Base-by-base conservation (phyloP, 1,140 invertebrate genomes). In the Meloidogyne hapla region DNA sequence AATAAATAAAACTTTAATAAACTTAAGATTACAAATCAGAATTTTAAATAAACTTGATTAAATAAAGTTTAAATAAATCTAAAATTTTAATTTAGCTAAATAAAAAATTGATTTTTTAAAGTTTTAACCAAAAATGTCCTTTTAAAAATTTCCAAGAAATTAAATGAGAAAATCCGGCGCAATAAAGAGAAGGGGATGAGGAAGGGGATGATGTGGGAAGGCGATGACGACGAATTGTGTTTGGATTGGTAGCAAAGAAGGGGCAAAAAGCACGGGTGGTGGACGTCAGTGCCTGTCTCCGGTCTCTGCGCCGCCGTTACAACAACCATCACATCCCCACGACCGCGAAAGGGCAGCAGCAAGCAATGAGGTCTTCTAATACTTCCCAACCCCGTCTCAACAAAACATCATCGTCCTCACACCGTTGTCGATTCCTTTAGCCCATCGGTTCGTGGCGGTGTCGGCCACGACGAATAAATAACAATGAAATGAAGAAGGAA, bases 221-320 rank as follows among this genome's bases (percentile, higher is more conserved):
- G 48, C 48, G 48, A 56, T 56, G 48, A 56, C 48, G 48, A 56
- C n/a, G 48, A 56, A 56, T 56, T 56, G n/a, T 56, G 48, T 56
- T 56, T 18, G 12, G 48, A 56, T 56, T 56, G 48, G 48, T n/a
- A 56, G 18, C 8, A 56, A 56, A n/a, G 18, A 8, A 18, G 12
- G 4, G n/a, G 48, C 48, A 56, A 5, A 45, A 45, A 56, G 48
- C 18, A 56, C 48, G 48, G 48, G 48, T 56, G 48, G 48, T 56
- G 48, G 48, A 56, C 48, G 48, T 56, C 48, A 56, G 48, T 56
- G 48, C 48, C 48, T 56, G 48, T n/a, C 33, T 33, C 33, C 33
- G 33, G 33, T 33, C 33, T 33, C 48, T 56, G 48, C 48, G 48
- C 48, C 45, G 45, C 45, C 48, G 48, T 56, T 56, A 56, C 48